A percentile compares a stretch with the other conserved stretches of the same genome.
phyloP scores from a whole-genome alignment of 2,797 vertebrate species.

The Sebastes iracundus region DNA sequence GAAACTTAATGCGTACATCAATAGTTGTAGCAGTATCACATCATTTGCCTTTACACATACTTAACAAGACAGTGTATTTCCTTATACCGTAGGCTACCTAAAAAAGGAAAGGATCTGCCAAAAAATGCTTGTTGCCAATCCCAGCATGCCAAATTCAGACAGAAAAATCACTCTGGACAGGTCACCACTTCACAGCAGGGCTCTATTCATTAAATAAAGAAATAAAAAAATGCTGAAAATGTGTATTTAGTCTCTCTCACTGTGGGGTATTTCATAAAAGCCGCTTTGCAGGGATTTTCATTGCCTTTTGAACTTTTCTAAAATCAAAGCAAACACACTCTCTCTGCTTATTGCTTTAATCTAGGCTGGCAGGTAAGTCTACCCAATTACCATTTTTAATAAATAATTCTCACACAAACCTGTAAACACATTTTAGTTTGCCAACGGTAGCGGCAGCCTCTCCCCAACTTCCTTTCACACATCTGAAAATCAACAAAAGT shows the following conservation, averaged over 20 bases:
- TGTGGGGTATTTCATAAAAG: conserved; percentile 13
- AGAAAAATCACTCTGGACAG: neutral
- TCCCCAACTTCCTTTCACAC: neutral
- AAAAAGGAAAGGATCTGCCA: neutral
- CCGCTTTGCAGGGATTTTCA: conserved; percentile 22
- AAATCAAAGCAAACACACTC: conserved; percentile 34
- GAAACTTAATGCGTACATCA: too few species aligned
- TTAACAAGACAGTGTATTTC: too few species aligned
- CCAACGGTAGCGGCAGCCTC: neutral
- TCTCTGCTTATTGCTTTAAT: conserved; percentile 35
- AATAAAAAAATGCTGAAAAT: neutral
- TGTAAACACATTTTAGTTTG: neutral
- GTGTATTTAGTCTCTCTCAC: neutral
- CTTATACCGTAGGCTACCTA: neutral
- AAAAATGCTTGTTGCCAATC: neutral
- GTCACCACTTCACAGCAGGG: neutral
- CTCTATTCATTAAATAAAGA: conserved; percentile 4
- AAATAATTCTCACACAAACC: neutral
- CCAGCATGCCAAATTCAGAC: neutral
- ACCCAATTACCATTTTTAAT: conserved; percentile 18
- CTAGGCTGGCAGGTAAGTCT: conserved; percentile 22
- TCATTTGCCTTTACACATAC: too few species aligned
- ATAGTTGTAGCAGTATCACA: too few species aligned
- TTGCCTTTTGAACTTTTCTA: conserved; percentile 31
- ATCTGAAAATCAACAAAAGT: neutral